These are phyloP conservation scores for Chaetogeoica ovagalla DNA, from an alignment of 2,888 invertebrate genomes.

Conservation along the genomic window DNA sequence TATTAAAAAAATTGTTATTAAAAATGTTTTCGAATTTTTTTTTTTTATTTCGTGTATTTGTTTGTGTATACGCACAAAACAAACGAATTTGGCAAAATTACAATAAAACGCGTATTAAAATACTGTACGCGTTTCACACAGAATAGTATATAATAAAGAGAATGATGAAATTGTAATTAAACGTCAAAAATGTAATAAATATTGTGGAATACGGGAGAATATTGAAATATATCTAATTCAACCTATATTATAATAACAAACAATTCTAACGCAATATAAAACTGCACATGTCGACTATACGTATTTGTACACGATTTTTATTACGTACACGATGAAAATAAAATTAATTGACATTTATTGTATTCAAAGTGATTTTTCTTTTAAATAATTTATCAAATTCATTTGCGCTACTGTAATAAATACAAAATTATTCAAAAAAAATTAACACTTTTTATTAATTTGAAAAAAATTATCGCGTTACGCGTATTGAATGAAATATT, in stretches of 20 bases:
- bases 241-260: not conserved
- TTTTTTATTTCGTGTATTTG: not conserved
- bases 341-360: not conserved
- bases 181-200: not conserved
- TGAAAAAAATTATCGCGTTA: too few relatives aligned
- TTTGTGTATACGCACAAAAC: not conserved
- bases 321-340: not conserved
- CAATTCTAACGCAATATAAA: not conserved
- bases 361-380: not conserved
- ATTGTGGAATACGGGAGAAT: not conserved
- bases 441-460: too few relatives aligned
- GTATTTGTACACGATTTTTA: not conserved
- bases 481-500: too few relatives aligned
- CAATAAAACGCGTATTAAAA: not conserved
- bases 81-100: constrained; percentile 1
- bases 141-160: not conserved
- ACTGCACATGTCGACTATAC: not conserved
- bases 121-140: not conserved
- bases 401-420: not conserved
- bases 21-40: not conserved
- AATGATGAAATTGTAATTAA: not conserved
- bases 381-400: not conserved
- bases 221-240: not conserved
- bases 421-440: too few relatives aligned
- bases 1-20: too few relatives aligned